Evolutionary conservation across 2,888 invertebrate genomes (phyloP).

Genomic region (Ochropleura plecta): DNA sequence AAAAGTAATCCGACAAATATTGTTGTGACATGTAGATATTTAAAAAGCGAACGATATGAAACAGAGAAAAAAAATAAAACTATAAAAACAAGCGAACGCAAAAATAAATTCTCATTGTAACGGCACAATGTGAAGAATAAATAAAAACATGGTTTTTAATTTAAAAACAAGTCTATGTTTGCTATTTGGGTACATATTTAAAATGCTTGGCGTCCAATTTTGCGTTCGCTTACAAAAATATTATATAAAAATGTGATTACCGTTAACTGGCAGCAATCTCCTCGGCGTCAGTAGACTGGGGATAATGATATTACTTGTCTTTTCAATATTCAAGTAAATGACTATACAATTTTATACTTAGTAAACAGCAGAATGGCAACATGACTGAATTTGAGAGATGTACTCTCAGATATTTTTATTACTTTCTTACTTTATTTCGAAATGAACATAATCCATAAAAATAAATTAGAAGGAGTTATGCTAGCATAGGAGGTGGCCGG

Average conservation of each 20-base stretch:
- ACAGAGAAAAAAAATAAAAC: conserved; percentile 31
- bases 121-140: conserved; percentile 20
- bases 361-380: not conserved
- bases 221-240: not conserved
- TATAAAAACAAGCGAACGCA: conserved; percentile 20
- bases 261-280: conserved; percentile 26
- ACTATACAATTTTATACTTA: conserved; percentile 8
- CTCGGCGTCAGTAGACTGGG: conserved; percentile 22
- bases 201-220: conserved; percentile 12
- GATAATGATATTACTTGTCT: conserved; percentile 32
- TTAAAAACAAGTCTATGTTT: conserved; percentile 23
- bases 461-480: no score
- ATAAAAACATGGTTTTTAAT: conserved; percentile 28
- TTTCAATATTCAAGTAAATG: conserved; percentile 33
- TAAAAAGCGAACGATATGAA: conserved; percentile 15
- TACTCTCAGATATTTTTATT: not conserved
- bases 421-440: not conserved
- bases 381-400: conserved; percentile 2
- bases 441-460: not conserved
- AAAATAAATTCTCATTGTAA: conserved; percentile 29
- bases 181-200: conserved; percentile 24
- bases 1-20: conserved; percentile 3
- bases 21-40: conserved; percentile 20
- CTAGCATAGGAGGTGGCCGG: no score
- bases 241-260: conserved; percentile 31